These are phyloP conservation scores for Ennomos quercinarius DNA, from an alignment of 2,888 invertebrate species.

Conservation along the genomic window DNA sequence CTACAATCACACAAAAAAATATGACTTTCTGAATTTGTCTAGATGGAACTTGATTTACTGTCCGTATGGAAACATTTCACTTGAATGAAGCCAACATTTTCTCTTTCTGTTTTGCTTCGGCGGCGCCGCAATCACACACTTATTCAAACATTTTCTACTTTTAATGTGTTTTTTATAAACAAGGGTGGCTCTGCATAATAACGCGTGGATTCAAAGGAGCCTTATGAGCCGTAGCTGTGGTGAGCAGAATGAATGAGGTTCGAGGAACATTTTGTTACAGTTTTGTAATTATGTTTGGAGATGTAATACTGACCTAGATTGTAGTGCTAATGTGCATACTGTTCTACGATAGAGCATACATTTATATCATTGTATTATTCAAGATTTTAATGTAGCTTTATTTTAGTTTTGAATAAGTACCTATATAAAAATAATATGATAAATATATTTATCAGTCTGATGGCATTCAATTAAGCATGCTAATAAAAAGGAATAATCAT, in stretches of 20 bases:
- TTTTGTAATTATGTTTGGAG: constrained; percentile 3
- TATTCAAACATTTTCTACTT: constrained; percentile 77
- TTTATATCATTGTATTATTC: too few relatives aligned
- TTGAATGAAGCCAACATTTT: constrained; percentile 24
- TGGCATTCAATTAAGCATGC: too few relatives aligned
- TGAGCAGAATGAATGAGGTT: constrained; percentile 22
- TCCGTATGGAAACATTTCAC: neutral
- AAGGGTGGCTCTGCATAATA: constrained; percentile 66
- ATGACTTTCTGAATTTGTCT: neutral
- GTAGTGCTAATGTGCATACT: neutral
- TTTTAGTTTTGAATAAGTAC: too few relatives aligned
- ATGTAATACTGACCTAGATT: constrained; percentile 5
- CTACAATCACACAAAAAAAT: too few relatives aligned
- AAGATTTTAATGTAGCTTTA: too few relatives aligned
- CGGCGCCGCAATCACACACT: constrained; percentile 78
- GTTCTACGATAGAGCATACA: too few relatives aligned
- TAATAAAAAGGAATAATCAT: too few relatives aligned
- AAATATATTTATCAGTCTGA: too few relatives aligned
- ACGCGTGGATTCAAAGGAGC: constrained; percentile 60
- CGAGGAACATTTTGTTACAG: constrained; percentile 5
- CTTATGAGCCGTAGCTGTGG: constrained; percentile 29
- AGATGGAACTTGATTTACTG: constrained; percentile 10
- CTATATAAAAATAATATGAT: too few relatives aligned
- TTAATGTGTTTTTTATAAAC: constrained; percentile 71
- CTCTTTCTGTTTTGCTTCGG: constrained; percentile 36